A percentile compares a stretch with the other conserved stretches of the same genome.
These are phyloP conservation scores for Thera britannica DNA, from an alignment of 2,888 invertebrate species.

Conservation along the genomic window DNA sequence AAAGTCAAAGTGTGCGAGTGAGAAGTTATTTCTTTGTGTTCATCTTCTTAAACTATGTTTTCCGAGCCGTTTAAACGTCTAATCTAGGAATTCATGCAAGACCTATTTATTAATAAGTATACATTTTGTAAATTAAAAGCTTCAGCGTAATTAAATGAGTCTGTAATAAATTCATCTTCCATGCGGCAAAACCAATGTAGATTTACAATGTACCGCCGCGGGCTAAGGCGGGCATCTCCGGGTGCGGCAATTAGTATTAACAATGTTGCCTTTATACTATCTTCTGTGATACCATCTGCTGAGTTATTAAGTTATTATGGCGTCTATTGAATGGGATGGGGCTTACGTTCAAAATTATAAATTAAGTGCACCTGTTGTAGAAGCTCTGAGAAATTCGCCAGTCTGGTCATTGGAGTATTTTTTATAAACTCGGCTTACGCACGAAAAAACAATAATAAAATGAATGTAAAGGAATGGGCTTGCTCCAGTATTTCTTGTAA, in stretches of 20 bases:
- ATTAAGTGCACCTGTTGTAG: constrained; percentile 18
- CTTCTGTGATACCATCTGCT: constrained; percentile 58
- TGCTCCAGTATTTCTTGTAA: too few relatives aligned
- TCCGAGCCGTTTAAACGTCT: too few relatives aligned
- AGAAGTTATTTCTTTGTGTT: too few relatives aligned
- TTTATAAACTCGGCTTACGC: too few relatives aligned
- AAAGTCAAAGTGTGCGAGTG: too few relatives aligned
- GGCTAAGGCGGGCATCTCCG: constrained; percentile 62
- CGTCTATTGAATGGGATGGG: constrained; percentile 31
- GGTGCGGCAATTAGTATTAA: constrained; percentile 71
- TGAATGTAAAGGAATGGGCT: too few relatives aligned
- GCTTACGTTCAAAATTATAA: constrained; percentile 28
- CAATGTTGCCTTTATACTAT: constrained; percentile 67
- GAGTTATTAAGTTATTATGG: constrained; percentile 48
- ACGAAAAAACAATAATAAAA: too few relatives aligned
- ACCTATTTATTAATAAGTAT: too few relatives aligned
- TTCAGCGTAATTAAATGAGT: not conserved
- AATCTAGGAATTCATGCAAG: too few relatives aligned
- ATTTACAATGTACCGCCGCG: constrained; percentile 58
- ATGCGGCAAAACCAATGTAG: constrained; percentile 46
- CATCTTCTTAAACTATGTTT: too few relatives aligned
- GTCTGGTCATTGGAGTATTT: too few relatives aligned
- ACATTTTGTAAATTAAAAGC: not conserved
- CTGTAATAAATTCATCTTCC: constrained; percentile 9
- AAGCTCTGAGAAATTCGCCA: constrained; percentile 1